Evolutionary conservation across 1,140 invertebrate genomes (phyloP).

Genomic region (Cepaea nemoralis): DNA sequence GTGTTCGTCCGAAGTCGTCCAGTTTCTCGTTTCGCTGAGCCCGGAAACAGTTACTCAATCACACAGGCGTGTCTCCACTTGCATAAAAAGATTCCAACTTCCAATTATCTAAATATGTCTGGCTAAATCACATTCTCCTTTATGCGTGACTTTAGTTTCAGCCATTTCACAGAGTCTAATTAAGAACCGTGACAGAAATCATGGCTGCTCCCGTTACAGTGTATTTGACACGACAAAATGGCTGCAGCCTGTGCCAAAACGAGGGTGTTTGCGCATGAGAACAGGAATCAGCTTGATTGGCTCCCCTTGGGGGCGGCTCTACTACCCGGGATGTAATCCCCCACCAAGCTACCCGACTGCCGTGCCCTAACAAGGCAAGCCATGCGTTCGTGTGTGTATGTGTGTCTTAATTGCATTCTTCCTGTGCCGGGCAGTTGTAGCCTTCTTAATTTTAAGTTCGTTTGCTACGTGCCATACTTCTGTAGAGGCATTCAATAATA

Average conservation of each 20-base stretch:
- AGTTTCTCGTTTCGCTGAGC: no score
- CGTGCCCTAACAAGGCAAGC: no score
- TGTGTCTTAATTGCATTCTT: no score
- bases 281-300: conserved; percentile 60
- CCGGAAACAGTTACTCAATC: no score
- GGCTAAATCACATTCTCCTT: not conserved
- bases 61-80: not conserved
- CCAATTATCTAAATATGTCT: not conserved
- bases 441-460: no score
- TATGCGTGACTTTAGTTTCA: not conserved
- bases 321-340: no score
- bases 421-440: no score
- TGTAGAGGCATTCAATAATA: no score
- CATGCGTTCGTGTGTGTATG: no score
- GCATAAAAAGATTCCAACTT: not conserved
- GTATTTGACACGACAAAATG: conserved; percentile 63
- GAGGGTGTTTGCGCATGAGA: conserved; percentile 63
- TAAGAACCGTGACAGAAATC: not conserved
- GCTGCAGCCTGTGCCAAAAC: conserved; percentile 66
- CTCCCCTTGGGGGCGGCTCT: conserved; percentile 44
- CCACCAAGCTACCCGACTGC: no score
- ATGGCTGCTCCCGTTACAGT: conserved; percentile 25
- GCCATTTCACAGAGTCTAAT: conserved; percentile 19
- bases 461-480: no score
- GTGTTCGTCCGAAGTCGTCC: no score